Evolutionary conservation across 1,140 invertebrate genomes (phyloP).

Genomic region (Anadara kagoshimensis): DNA sequence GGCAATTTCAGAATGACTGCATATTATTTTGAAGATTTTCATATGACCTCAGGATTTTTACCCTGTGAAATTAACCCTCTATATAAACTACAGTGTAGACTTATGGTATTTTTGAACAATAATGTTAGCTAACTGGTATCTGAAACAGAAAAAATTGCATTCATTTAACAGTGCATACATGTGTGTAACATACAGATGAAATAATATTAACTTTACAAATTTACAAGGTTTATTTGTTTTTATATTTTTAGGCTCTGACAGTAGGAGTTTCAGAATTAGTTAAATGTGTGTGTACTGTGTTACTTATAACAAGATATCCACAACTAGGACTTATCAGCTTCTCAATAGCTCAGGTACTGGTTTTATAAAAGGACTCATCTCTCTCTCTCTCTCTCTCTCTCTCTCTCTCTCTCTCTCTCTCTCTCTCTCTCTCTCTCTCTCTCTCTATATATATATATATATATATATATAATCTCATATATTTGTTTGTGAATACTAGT

Average conservation of each 20-base stretch:
- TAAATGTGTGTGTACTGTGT: conserved; percentile 56
- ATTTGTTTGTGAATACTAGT: not conserved
- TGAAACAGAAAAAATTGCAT: no score
- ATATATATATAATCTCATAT: not conserved
- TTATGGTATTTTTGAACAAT: no score
- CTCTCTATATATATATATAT: not conserved
- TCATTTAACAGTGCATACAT: no score
- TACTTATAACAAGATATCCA: conserved; percentile 59
- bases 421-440: not conserved
- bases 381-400: not conserved
- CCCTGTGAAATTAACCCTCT: no score
- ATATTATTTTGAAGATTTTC: no score
- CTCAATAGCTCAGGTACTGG: conserved; percentile 64
- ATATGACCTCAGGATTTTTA: no score
- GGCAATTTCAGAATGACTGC: no score
- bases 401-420: not conserved
- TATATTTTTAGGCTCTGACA: conserved; percentile 57
- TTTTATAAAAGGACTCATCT: not conserved
- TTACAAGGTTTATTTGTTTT: no score
- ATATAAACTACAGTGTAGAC: no score
- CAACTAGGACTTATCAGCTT: conserved; percentile 65
- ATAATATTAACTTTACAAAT: no score
- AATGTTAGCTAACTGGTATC: no score
- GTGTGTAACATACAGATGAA: no score
- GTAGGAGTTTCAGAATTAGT: conserved; percentile 61